Conservation (phyloP, 2,113 vertebrate species). For the Peromyscus maniculatus region DNA sequence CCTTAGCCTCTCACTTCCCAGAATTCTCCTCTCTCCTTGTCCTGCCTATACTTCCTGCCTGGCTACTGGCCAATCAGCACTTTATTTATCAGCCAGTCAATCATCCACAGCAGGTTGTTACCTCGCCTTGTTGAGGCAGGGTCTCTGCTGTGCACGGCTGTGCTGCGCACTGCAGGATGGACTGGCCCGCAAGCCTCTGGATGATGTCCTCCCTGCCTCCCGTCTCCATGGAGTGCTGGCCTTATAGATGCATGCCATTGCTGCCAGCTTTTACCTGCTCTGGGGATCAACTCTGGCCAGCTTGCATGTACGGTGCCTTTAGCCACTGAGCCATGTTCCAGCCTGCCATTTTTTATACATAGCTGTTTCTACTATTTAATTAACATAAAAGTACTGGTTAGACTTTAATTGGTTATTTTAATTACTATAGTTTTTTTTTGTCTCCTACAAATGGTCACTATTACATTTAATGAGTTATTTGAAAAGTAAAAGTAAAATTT, state of each 20-base stretch:
- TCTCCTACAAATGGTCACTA: neutral
- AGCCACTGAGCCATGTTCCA: no score
- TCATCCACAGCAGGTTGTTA: no score
- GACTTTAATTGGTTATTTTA: neutral
- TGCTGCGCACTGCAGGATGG: neutral
- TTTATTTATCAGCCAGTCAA: no score
- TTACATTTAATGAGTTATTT: conserved; percentile 40
- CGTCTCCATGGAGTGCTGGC: neutral
- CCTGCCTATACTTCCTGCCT: no score
- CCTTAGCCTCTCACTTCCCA: no score
- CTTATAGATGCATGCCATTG: no score
- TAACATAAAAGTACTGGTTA: neutral
- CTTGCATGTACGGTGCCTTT: no score
- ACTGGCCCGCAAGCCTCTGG: neutral
- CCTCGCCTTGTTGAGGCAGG: neutral
- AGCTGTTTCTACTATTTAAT: neutral
- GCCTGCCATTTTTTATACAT: neutral
- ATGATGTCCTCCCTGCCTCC: neutral
- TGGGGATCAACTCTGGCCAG: neutral
- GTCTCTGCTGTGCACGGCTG: neutral
- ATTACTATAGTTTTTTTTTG: neutral
- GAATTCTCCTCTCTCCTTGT: no score
- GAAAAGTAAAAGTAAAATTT: conserved; percentile 35
- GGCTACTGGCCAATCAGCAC: no score
- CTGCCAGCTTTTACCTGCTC: no score